Percentiles rank a stretch among this genome's conserved stretches.
Evolutionary conservation across 2,113 vertebrate species (phyloP).

Genomic region (Tamias sibiricus): DNA sequence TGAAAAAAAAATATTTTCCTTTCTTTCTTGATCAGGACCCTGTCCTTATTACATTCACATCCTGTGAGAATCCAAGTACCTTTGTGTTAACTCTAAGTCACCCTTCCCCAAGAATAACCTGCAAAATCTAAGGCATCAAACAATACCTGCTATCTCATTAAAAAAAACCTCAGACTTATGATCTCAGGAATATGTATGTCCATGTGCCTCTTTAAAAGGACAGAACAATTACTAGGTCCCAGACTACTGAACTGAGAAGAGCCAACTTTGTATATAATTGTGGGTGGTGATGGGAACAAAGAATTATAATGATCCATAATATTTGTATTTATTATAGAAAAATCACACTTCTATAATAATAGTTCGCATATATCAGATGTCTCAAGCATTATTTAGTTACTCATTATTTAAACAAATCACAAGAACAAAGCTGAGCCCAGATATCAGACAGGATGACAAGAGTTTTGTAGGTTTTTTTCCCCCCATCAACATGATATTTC

Average conservation of each 20-base stretch:
- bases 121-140: not conserved
- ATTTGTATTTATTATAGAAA: constrained; percentile 51
- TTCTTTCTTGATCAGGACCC: constrained; percentile 29
- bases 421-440: not conserved
- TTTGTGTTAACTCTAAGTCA: not conserved
- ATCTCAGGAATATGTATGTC: not conserved
- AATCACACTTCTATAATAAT: constrained; percentile 49
- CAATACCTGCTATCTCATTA: not conserved
- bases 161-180: not conserved
- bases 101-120: not conserved
- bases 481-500: not conserved
- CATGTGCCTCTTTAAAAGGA: not conserved
- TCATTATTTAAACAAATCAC: constrained; percentile 48
- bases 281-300: not conserved
- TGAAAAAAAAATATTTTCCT: constrained; percentile 36
- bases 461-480: too few species aligned
- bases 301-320: not conserved
- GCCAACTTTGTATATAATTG: not conserved
- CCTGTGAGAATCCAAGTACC: not conserved
- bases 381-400: constrained; percentile 21
- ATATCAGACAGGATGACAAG: not conserved
- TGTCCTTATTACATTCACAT: constrained; percentile 15
- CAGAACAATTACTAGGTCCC: not conserved
- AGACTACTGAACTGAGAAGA: not conserved
- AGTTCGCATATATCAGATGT: not conserved